Base-by-base conservation (phyloP, 2,797 vertebrate genomes). In the Tokudaia tokunoshimensis region DNA sequence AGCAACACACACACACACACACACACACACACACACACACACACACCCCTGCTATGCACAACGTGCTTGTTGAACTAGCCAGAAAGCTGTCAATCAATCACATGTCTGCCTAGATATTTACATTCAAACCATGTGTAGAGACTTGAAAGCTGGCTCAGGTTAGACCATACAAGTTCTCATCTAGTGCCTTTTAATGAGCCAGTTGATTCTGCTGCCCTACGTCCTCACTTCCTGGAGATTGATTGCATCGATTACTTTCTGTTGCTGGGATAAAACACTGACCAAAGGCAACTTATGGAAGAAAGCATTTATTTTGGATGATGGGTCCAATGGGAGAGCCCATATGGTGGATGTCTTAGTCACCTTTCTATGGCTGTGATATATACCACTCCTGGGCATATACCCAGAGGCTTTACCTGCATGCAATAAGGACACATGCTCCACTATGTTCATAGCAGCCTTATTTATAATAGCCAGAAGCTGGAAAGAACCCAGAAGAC, bases 71-170 rank as follows among this genome's bases (percentile, higher is more conserved):
- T 72, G 41, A 82, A n/a, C n/a, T 76, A 92, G 34, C 26, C 52
- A 93, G 44, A 88, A 44, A 94, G 85, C 3, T 31, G 67, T 67
- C 65, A 52, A n/a, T 55, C 74, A 59, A 92, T 86, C 67, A 87
- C 57, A 65, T 8, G 1, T 2, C 31, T 88, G 65, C 55, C 10
- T 47, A 3, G 59, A 17, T 61, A 83, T 70, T 72, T 75, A 93
- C 93, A 93, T 86, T 41, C 14, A 82, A 84, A 37, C 37, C 55
- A 13, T 79, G 47, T 65, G 1, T 37, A 86, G 14, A 91, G 63
- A 95, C 12, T 65, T 94, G 70, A 93, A 90, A 57, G 1, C 20
- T 83, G 55, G 44, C 50, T 12, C 37, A 63, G 26, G 47, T 52
- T 15, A 52, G 14, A 61, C 12, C 70, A 26, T 13, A 57, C 31